Base-by-base conservation (phyloP, 2,888 invertebrate genomes). In the Sinotaia quadrata region DNA sequence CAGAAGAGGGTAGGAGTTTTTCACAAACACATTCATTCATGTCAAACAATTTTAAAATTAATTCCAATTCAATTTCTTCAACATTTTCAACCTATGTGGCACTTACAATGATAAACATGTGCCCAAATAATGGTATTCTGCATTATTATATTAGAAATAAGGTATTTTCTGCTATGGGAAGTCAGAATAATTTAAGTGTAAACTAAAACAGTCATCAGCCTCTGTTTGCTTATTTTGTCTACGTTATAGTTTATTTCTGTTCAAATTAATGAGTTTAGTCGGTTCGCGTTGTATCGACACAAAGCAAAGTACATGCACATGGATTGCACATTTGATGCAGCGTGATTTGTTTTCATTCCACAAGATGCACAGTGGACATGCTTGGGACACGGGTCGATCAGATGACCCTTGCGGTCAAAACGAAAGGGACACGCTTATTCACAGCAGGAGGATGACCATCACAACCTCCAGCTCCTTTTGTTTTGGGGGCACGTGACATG, bases 391-490 rank as follows among this genome's bases (percentile, higher is more conserved):
- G 33, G 18, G 41, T 47, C 7, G 29, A 33, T 29, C 44, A 41
- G 21, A 41, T 60, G 60, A 37, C 47, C 47, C n/a, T 44, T 12
- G 47, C 60, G 31, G 47, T 60, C 60, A 41, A 60, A 60, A 15
- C 44, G 41, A 36, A 47, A 27, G 60, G 60, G 44, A 60, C 44
- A 29, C 37, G 29, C 44, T 60, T 60, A 31, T 60, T 31, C 31
- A 60, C 15, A 60, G 44, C n/a, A 31, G 36, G 29, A 47, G 24
- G 36, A 10, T 34, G 33, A 21, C 34, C 34, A 34, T 33, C 33
- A 56, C 56, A 34, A 56, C 56, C 31, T 34, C 15, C 18, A 18
- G 29, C 29, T 47, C 44, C 60, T 15, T 47, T 27, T 10, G 33
- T 29, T 34, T 27, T 21, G n/a, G 29, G 12, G 29, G 44, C 5